Percentiles rank a stretch among this genome's conserved stretches.
Evolutionary conservation across 2,888 invertebrate species (phyloP).

Genomic region (Venustoraphidia nigricollis): DNA sequence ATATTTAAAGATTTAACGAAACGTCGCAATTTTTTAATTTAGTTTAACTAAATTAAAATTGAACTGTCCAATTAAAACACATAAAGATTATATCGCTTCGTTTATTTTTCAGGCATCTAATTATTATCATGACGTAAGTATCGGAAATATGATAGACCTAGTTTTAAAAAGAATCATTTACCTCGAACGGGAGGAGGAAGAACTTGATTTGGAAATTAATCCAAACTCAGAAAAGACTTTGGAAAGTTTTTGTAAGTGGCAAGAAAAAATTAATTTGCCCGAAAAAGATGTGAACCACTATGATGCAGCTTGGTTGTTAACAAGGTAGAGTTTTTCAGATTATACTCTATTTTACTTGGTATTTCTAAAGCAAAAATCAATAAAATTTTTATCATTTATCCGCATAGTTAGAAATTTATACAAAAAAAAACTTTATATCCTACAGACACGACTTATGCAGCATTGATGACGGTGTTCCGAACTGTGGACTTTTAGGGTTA

Average conservation of each 20-base stretch:
- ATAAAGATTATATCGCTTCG: neutral
- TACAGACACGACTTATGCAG: constrained; percentile 37
- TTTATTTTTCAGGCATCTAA: constrained; percentile 23
- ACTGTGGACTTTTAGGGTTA: constrained; percentile 43
- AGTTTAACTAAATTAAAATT: too few species aligned
- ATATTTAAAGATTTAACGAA: too few species aligned
- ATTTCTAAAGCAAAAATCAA: too few species aligned
- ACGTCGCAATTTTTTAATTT: too few species aligned
- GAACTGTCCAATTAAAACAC: too few species aligned
- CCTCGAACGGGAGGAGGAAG: constrained; percentile 35
- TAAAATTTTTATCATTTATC: too few species aligned
- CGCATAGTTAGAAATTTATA: too few species aligned
- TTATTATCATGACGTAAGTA: constrained; percentile 29
- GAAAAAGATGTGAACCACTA: constrained; percentile 41
- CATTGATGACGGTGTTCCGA: constrained; percentile 23
- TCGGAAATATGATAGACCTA: constrained; percentile 41
- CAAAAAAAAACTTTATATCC: neutral
- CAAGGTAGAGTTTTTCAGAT: constrained; percentile 27
- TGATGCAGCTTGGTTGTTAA: constrained; percentile 41
- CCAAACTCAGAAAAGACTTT: constrained; percentile 38
- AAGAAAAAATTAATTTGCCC: constrained; percentile 36
- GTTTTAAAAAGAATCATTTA: constrained; percentile 38
- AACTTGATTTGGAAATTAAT: constrained; percentile 32
- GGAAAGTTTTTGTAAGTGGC: constrained; percentile 48
- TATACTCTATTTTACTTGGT: too few species aligned